Evolutionary conservation across 1,140 invertebrate species (phyloP).

Genomic region (Brachionus paranguensis): DNA sequence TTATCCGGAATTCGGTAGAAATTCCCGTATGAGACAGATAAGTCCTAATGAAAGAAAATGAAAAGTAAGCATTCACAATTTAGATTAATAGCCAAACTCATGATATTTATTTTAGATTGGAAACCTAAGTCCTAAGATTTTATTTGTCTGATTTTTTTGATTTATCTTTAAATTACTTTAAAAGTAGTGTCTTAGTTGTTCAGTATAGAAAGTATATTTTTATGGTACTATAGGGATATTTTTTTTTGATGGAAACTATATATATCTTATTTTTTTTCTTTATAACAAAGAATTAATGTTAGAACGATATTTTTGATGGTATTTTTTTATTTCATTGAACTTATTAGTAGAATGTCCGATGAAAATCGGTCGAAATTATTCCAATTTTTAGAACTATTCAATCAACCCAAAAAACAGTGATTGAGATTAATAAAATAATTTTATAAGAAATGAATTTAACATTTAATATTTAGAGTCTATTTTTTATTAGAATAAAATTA

Average conservation of each 20-base stretch:
- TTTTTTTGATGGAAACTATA: not conserved
- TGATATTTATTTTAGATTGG: not conserved
- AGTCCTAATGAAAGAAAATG: slow-evolving; percentile 31
- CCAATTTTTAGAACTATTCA: not conserved
- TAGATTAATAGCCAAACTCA: not conserved
- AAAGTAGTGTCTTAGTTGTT: not conserved
- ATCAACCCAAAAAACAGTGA: slow-evolving; percentile 7
- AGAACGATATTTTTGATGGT: slow-evolving; percentile 26
- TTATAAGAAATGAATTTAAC: not conserved
- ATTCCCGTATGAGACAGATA: slow-evolving; percentile 21
- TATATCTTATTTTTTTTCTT: not conserved
- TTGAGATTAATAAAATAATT: not conserved
- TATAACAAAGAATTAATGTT: slow-evolving; percentile 14
- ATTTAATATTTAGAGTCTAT: not conserved
- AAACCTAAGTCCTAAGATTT: not conserved
- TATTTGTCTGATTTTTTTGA: slow-evolving; percentile 10
- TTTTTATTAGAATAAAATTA: slow-evolving; percentile 21
- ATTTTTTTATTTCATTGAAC: not conserved
- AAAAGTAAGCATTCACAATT: not conserved
- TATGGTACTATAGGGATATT: not conserved
- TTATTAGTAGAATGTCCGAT: not conserved
- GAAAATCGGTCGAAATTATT: not conserved
- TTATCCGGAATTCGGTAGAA: not conserved
- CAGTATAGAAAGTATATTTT: not conserved
- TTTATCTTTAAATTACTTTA: not conserved